A percentile compares a stretch with the other conserved stretches of the same genome.
Conservation (phyloP, 2,888 invertebrate species). For the Rhabditoides inermis region DNA sequence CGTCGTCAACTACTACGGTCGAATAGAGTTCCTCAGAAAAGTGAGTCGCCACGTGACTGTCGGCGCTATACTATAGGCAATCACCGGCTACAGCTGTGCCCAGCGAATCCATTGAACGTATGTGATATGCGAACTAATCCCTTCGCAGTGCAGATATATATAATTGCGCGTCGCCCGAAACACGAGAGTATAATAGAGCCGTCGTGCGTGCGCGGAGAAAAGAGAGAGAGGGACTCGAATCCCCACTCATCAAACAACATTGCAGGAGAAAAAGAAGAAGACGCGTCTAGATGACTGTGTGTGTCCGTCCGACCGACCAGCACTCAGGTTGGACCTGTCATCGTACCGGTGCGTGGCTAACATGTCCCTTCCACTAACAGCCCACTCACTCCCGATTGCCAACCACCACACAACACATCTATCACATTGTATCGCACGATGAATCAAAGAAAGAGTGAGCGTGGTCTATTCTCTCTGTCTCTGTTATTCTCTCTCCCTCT, state of each 20-base stretch:
- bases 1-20: conserved; percentile 68
- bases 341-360: conserved; percentile 24
- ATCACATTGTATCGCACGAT: no score
- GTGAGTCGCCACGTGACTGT: conserved; percentile 10
- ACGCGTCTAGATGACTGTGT: conserved; percentile 44
- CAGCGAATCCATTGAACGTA: not conserved
- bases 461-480: not conserved
- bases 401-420: no score
- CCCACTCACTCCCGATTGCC: no score
- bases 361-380: no score
- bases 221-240: not conserved
- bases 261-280: conserved; percentile 39
- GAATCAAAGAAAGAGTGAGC: no score
- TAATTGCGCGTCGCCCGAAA: no score
- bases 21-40: conserved; percentile 65
- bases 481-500: not conserved
- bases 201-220: no score
- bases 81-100: no score
- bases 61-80: no score
- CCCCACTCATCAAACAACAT: not conserved
- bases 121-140: no score
- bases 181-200: no score
- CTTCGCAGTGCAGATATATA: no score
- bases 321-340: conserved; percentile 38
- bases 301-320: conserved; percentile 41